These are phyloP conservation scores for Bombylius major DNA, from an alignment of 2,888 invertebrate genomes.

Conservation along the genomic window DNA sequence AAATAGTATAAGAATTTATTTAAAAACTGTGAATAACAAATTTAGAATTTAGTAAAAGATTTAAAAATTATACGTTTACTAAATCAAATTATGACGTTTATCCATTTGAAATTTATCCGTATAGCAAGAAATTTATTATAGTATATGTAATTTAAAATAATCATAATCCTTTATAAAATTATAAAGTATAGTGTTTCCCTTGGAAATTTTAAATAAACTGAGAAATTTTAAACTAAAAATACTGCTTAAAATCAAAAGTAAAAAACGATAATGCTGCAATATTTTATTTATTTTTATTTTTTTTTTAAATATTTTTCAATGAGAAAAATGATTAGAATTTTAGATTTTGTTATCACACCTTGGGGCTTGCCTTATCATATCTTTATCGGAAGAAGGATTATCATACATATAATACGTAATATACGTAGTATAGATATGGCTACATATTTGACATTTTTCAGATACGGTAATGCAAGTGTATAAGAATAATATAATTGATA, in stretches of 20 bases:
- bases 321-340: conserved; percentile 12
- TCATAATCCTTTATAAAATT: too few species aligned
- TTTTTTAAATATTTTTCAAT: not conserved
- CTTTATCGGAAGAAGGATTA: conserved; percentile 13
- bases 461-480: not conserved
- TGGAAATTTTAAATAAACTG: conserved; percentile 3
- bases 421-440: not conserved
- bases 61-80: too few species aligned
- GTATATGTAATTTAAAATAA: too few species aligned
- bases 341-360: conserved; percentile 17
- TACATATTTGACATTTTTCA: not conserved
- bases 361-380: conserved; percentile 14
- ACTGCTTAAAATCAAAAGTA: not conserved
- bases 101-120: too few species aligned
- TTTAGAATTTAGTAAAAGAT: too few species aligned
- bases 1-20: too few species aligned
- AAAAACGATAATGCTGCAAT: not conserved
- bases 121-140: too few species aligned
- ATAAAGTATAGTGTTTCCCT: not conserved
- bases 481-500: not conserved
- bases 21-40: too few species aligned
- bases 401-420: not conserved
- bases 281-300: not conserved
- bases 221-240: not conserved
- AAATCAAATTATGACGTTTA: too few species aligned